A percentile compares a stretch with the other conserved stretches of the same genome.
Conservation (phyloP, 1,140 invertebrate genomes). For the Drosophila miranda region DNA sequence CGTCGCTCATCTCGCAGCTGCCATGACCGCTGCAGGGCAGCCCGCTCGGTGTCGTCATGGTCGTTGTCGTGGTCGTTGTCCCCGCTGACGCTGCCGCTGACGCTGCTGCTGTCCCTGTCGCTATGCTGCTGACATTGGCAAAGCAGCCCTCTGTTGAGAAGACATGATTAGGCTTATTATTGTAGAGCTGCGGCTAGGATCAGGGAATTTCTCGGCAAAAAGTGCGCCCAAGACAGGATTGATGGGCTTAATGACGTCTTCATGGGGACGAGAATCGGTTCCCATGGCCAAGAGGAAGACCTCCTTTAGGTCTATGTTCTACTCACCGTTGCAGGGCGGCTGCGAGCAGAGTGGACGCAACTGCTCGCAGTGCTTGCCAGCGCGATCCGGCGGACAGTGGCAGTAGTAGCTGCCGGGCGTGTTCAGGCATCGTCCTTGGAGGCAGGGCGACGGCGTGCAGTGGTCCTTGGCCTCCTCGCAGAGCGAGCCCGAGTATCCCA, state of each 20-base stretch:
- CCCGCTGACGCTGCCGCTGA: conserved; percentile 22
- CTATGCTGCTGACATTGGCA: conserved; percentile 75
- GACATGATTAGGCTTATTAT: conserved; percentile 61
- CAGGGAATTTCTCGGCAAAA: conserved; percentile 8
- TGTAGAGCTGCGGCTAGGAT: conserved; percentile 3
- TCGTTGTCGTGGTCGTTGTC: conserved; percentile 13
- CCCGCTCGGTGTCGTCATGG: conserved; percentile 75
- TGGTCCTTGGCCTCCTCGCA: conserved; percentile 93
- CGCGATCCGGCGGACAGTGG: conserved; percentile 92
- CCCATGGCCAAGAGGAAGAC: conserved; percentile 20
- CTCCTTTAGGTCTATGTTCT: neutral
- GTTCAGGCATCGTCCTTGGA: conserved; percentile 92
- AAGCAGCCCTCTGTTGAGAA: conserved; percentile 72
- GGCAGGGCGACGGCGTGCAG: conserved; percentile 91
- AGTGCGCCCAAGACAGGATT: conserved; percentile 22
- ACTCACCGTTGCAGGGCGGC: conserved; percentile 84
- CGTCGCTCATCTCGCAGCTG: conserved; percentile 87
- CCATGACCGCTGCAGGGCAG: conserved; percentile 90
- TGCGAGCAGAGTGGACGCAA: conserved; percentile 84
- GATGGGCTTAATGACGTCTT: conserved; percentile 34
- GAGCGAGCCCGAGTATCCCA: conserved; percentile 90
- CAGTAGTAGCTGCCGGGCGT: conserved; percentile 94
- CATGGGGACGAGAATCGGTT: conserved; percentile 23
- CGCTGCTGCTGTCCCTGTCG: conserved; percentile 15
- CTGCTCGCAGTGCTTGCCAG: conserved; percentile 95